Percentiles rank a stretch among this genome's conserved stretches.
Evolutionary conservation across 2,113 vertebrate species (phyloP).

Genomic region (Podocnemis expansa): DNA sequence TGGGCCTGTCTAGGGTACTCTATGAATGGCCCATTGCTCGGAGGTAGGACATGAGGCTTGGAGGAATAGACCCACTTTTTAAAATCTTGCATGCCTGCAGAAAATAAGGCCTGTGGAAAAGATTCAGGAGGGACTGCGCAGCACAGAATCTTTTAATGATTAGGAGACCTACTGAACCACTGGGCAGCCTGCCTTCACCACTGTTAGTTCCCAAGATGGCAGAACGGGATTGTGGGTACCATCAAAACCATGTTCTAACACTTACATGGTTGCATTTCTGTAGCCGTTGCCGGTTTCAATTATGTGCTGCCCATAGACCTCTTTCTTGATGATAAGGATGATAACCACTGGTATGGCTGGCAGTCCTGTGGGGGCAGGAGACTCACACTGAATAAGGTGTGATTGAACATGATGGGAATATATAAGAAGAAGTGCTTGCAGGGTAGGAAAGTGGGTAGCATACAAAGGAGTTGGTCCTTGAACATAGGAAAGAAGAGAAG

Average conservation of each 20-base stretch:
- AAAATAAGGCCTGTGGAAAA: background rate
- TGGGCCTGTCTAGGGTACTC: background rate
- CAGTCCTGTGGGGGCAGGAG: conserved; percentile 19
- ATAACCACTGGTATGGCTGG: conserved; percentile 46
- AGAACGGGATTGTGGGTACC: background rate
- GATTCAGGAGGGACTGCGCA: background rate
- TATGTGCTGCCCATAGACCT: background rate
- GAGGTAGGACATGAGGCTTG: background rate
- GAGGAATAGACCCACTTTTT: background rate
- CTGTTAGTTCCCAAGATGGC: background rate
- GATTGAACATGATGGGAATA: background rate
- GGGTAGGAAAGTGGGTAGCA: background rate
- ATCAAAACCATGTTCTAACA: background rate
- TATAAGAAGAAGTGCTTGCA: background rate
- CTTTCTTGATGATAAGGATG: background rate
- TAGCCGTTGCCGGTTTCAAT: background rate
- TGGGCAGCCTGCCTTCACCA: background rate
- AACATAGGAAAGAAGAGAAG: background rate
- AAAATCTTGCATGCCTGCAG: background rate
- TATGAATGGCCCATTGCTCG: background rate
- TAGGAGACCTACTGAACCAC: background rate
- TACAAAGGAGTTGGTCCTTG: background rate
- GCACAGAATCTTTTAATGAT: background rate
- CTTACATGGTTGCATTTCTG: conserved; percentile 57
- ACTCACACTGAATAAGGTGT: background rate